Evolutionary conservation across 2,797 vertebrate genomes (phyloP), one percentile per base, ranked within the genome.

Genomic region (Rhabdomys pumilio): DNA sequence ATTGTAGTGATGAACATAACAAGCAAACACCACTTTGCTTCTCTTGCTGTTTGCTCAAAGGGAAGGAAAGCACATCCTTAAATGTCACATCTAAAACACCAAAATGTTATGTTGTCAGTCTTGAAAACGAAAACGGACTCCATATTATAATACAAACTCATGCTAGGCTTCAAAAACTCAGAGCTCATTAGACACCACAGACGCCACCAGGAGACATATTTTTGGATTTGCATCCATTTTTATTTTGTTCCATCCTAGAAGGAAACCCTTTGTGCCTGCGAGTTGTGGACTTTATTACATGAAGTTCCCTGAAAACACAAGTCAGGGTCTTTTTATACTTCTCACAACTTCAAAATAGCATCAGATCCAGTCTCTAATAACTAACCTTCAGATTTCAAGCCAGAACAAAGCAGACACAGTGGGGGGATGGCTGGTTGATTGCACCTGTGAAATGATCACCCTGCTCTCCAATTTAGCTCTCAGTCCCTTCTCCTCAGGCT

Each of bases 401-500:
- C 75, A 57, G 86, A 92, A 77, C 53, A 82, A 95, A 90, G 88
- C 44, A 94, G 79, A 91, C 79, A 59, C 83, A 72, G 61, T 47
- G 22, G 72, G 26, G 85, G 47, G 55, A 34, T 47, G 91, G 75
- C 87, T 90, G 29, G 89, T 85, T 84, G 86, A 96, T 26, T 95
- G 83, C 80, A 83, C 88, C 96, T 93, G 65, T 89, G 94, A 96
- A 97, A 95, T 80, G 81, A 94, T 59, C 94, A 96, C 19, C 88
- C 75, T 63, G n/a, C 11, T 13, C 57, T 97, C 73, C 93, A 72
- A 92, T 96, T 96, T 76, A 96, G 90, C 95, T 95, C 96, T 93
- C 93, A 96, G 95, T 97, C 95, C 95, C 75, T 96, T 73, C 96
- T 96, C 84, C 95, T 97, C 87, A 55, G 96, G 98, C 97, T 97